phyloP scores from a whole-genome alignment of 2,888 invertebrate species.

The Caenorhabditis uteleia region DNA sequence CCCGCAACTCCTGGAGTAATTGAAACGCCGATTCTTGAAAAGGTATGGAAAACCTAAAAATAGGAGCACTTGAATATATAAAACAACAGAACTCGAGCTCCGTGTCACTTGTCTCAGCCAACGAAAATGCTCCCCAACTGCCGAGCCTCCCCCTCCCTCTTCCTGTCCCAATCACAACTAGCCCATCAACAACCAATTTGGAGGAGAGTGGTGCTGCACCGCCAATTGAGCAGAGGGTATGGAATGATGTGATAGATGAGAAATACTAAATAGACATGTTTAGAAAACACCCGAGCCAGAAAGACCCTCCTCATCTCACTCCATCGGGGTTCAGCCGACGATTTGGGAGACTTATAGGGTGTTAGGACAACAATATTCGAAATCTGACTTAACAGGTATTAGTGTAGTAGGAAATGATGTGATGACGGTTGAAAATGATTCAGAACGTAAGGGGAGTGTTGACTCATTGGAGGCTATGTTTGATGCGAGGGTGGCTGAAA shows the following conservation, averaged over 20 bases:
- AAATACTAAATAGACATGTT: conserved; percentile 5
- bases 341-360: conserved; percentile 67
- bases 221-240: background rate
- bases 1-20: conserved; percentile 25
- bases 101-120: conserved; percentile 34
- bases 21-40: conserved; percentile 47
- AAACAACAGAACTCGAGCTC: conserved; percentile 29
- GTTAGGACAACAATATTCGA: conserved; percentile 59
- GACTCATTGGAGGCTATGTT: conserved; percentile 45
- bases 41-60: conserved; percentile 25
- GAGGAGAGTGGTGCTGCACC: conserved; percentile 14
- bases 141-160: conserved; percentile 38
- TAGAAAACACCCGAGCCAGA: conserved; percentile 23
- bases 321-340: conserved; percentile 59
- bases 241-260: too few relatives aligned
- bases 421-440: background rate
- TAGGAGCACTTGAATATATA: conserved; percentile 4
- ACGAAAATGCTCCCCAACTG: conserved; percentile 33
- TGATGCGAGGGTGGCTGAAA: conserved; percentile 37
- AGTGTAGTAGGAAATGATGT: background rate
- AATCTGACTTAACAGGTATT: conserved; percentile 25
- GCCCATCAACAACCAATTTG: conserved; percentile 23
- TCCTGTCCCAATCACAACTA: conserved; percentile 39
- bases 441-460: conserved; percentile 36
- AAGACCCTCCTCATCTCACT: conserved; percentile 37